These are phyloP conservation scores for Chaetorhynchus papuensis DNA, from an alignment of 2,113 vertebrate species.

Conservation along the genomic window DNA sequence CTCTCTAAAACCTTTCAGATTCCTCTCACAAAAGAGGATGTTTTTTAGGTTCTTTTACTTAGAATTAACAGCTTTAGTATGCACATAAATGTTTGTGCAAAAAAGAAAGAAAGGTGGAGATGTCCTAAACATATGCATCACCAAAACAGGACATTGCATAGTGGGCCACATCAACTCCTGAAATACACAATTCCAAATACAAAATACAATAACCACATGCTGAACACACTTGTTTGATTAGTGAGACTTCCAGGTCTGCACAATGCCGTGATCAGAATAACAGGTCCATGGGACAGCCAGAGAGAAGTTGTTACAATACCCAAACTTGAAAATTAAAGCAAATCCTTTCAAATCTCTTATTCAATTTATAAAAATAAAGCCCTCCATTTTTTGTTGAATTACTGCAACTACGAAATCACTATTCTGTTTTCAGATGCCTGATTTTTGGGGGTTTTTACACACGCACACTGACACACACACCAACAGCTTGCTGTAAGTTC, in stretches of 20 bases:
- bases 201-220: background rate
- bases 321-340: background rate
- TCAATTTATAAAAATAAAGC: background rate
- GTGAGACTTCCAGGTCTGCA: background rate
- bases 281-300: background rate
- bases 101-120: background rate
- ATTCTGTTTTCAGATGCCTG: background rate
- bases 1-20: background rate
- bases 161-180: background rate
- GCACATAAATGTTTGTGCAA: background rate
- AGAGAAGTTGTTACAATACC: background rate
- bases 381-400: background rate
- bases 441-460: background rate
- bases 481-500: background rate
- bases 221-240: background rate
- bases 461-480: background rate
- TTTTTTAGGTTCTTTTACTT: background rate
- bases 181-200: background rate
- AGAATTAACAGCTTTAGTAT: background rate
- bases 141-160: background rate
- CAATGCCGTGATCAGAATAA: accelerated
- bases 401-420: background rate
- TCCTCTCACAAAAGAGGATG: accelerated
- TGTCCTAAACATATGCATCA: background rate
- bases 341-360: background rate